These are phyloP conservation scores for Rhombomys opimus DNA, from an alignment of 2,113 vertebrate genomes.

Conservation along the genomic window DNA sequence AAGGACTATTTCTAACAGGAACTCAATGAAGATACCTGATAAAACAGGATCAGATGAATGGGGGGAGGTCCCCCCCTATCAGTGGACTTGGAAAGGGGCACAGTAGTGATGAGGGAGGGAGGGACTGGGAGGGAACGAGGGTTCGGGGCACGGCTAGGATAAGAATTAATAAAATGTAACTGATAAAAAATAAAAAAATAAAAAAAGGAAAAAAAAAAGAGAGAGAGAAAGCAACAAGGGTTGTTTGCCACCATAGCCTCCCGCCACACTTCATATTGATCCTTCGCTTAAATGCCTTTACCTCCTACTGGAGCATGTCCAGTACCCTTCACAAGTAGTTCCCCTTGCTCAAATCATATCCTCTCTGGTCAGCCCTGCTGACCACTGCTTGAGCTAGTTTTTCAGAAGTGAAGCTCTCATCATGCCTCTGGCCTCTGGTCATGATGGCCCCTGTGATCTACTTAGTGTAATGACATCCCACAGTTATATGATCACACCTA, in stretches of 20 bases:
- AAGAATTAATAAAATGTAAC: too few species aligned
- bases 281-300: neutral
- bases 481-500: neutral
- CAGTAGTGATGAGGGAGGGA: too few species aligned
- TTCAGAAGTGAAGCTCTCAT: slow-evolving; percentile 51
- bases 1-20: too few species aligned
- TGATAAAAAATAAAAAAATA: too few species aligned
- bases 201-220: neutral
- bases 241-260: slow-evolving; percentile 6
- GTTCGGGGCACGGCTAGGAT: too few species aligned
- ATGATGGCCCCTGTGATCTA: neutral
- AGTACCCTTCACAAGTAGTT: slow-evolving; percentile 13
- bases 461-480: neutral
- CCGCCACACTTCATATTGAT: neutral
- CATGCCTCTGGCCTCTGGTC: neutral
- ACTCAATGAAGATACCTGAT: too few species aligned
- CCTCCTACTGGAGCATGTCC: neutral
- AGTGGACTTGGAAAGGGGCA: too few species aligned
- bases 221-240: neutral
- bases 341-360: neutral
- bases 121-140: too few species aligned
- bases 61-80: too few species aligned
- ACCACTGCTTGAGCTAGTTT: slow-evolving; percentile 15
- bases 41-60: too few species aligned
- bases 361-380: neutral